Evolutionary conservation across 2,797 vertebrate species (phyloP), one percentile per base, ranked within the genome.

Genomic region (Sebastiscus albofasciatus): DNA sequence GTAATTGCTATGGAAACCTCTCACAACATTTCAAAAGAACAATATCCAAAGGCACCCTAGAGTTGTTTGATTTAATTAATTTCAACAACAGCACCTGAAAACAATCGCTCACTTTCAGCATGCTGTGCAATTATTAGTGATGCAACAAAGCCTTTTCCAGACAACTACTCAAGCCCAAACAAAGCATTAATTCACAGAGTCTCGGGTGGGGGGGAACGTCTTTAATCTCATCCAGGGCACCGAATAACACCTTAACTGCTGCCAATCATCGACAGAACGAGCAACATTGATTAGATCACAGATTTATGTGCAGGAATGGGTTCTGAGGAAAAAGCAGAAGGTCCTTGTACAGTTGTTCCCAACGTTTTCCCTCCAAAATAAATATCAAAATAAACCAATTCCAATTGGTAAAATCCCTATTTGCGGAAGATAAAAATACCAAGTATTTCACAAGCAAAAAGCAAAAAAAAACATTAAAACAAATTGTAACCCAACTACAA

Each of bases 11-110:
- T 58, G 7, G 64, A 82, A 87, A 78, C 39, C 62, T 72, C 54
- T 67, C 80, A 69, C 46, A 81, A 77, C 66, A 70, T 84, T 79
- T 80, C 64, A 71, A 79, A 65, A 77, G 20, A 75, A 69, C 70
- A 80, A 77, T 72, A 75, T 82, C 24, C 36, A 88, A 66, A 75
- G 24, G 67, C 54, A 68, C 74, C 58, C n/a, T 1, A 20, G 79
- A 83, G 79, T 62, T 22, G 36, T 81, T 87, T 60, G 6, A 77
- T 80, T 67, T 55, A 81, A 86, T 87, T 62, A 36, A 68, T 86
- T 80, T 83, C 9, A 74, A 75, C 67, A 60, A 49, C 62, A 69
- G 55, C 61, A 76, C 59, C 34, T 49, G 34, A 73, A 89, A 88
- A 72, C 58, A 64, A 84, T 68, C 31, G 12, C 12, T 85, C 80